Percentiles rank a stretch among this genome's conserved stretches.
These are phyloP conservation scores for Neosilurus hyrtlii DNA, from an alignment of 2,797 vertebrate species.

Conservation along the genomic window DNA sequence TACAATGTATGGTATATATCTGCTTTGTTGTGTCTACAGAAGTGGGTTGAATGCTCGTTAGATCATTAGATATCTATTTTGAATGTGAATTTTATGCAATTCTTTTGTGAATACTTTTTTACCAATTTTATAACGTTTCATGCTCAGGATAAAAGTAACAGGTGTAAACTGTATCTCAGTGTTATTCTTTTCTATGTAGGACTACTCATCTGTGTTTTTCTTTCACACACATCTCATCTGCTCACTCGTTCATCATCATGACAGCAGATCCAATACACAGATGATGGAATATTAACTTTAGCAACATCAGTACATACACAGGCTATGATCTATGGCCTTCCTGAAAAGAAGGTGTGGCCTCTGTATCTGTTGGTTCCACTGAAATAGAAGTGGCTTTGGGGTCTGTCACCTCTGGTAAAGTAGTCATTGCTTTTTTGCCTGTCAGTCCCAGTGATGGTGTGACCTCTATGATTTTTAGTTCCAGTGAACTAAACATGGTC, in stretches of 20 bases:
- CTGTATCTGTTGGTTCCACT: background rate
- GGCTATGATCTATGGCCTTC: slow-evolving; percentile 12
- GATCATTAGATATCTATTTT: background rate
- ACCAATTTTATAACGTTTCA: too few relatives aligned
- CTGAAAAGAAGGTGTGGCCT: background rate
- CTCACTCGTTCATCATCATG: slow-evolving; percentile 40
- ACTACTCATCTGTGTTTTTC: background rate
- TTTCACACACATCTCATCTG: slow-evolving; percentile 24
- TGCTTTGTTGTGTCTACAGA: background rate
- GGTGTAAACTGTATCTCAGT: background rate
- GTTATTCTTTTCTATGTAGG: background rate
- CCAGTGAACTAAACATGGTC: background rate
- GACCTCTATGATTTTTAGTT: background rate
- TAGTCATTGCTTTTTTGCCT: background rate
- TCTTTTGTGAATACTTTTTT: background rate
- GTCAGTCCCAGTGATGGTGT: background rate
- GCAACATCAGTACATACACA: slow-evolving; percentile 41
- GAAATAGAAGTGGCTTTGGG: background rate
- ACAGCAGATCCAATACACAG: slow-evolving; percentile 45
- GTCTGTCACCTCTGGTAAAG: background rate
- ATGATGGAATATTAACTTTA: slow-evolving; percentile 53
- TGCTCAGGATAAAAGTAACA: background rate
- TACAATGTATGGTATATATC: background rate
- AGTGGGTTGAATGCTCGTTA: background rate
- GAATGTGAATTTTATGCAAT: background rate